Base-by-base conservation (phyloP, 2,888 invertebrate genomes). In the Drosophila crucigera region DNA sequence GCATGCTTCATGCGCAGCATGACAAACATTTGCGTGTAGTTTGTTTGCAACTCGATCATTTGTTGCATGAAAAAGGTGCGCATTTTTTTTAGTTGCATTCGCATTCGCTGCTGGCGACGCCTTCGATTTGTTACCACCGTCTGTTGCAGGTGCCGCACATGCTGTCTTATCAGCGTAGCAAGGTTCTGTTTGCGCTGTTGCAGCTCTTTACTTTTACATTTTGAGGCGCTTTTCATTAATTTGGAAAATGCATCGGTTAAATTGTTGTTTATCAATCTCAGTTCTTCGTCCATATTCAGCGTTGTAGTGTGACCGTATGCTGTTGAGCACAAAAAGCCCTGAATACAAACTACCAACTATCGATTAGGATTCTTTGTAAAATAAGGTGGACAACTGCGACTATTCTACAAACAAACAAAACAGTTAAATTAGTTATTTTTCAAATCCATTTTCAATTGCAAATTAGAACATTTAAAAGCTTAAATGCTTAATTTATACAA, bases 41-140 rank as follows among this genome's bases (percentile, higher is more conserved):
- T 87, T 10, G 84, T 85, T 35, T 93, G 92, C 56, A 92, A 71
- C 22, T 91, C 89, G 31, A 91, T 77, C 80, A 93, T 70, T 33
- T 92, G 89, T 25, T 91, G 88, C 55, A 92, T 70, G 43, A 91
- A 93, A 47, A 91, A 90, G 35, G 87, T 76, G 4, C 92, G 90
- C 53, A 93, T 60, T 35, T 83, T 65, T 7, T 78, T 70, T 6
- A 91, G 84, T 0, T 91, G 84, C 16, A 84, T 81, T 9, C 84
- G 82, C 3, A 86, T 73, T 2, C 91, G 81, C 35, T 91, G 89
- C 55, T 90, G 88, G 0, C 84, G 69, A 47, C 90, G 88, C 4
- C 92, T 83, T 4, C 93, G 88, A 66, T 82, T 88, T 41, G 82
- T 85, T 10, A 92, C 73, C 16, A 93, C 83, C 0, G 90, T 83